Conservation (phyloP, 2,888 invertebrate species). For the Cosmia pyralina region DNA sequence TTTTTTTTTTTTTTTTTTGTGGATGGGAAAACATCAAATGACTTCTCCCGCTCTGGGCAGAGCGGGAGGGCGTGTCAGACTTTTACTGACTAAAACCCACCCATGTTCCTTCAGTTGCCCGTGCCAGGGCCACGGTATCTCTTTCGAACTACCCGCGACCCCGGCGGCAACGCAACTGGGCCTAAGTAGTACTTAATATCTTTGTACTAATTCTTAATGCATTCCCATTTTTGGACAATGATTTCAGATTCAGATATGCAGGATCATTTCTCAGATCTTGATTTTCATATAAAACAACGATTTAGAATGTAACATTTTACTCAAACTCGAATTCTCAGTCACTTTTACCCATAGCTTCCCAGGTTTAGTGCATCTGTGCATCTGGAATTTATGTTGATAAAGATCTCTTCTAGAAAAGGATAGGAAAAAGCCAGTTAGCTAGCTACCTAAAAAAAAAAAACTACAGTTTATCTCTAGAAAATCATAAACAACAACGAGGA, state of each 20-base stretch:
- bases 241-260: neutral
- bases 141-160: no score
- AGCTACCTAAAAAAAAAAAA: neutral
- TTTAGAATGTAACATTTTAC: neutral
- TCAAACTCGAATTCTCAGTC: no score
- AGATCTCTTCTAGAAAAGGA: neutral
- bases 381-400: neutral
- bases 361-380: neutral
- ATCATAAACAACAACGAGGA: neutral
- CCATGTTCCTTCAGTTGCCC: no score
- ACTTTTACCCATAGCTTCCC: no score
- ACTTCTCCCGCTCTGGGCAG: no score
- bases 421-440: neutral
- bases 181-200: neutral
- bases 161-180: no score
- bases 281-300: neutral
- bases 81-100: no score
- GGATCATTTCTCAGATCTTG: neutral
- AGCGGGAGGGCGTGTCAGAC: no score
- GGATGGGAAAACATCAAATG: no score
- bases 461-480: neutral
- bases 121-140: no score
- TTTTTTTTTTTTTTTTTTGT: no score
- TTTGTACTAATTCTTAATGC: neutral
- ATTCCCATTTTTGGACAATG: neutral